phyloP scores from a whole-genome alignment of 1,140 invertebrate genomes.

The Scaptodrosophila lebanonensis region DNA sequence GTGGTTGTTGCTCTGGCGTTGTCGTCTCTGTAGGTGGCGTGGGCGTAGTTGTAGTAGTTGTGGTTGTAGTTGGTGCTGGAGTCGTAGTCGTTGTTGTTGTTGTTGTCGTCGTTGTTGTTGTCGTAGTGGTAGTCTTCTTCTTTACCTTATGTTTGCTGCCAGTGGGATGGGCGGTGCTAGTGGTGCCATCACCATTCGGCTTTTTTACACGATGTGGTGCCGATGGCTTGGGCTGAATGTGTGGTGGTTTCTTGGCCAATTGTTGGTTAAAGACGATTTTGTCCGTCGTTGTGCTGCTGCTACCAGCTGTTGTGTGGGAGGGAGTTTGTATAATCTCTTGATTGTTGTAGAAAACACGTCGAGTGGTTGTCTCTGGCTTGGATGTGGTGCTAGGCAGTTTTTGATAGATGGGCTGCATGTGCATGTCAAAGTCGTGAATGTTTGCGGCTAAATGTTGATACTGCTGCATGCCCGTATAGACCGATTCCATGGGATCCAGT shows the following conservation, averaged over 20 bases:
- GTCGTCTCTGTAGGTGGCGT: conserved; percentile 9
- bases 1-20: conserved; percentile 16
- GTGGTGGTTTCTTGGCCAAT: conserved; percentile 52
- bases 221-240: conserved; percentile 43
- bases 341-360: conserved; percentile 66
- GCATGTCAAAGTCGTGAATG: conserved; percentile 59
- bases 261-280: conserved; percentile 25
- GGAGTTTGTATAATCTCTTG: conserved; percentile 62
- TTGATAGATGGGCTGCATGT: conserved; percentile 71
- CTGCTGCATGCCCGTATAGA: conserved; percentile 71
- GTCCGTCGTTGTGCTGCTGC: conserved; percentile 24
- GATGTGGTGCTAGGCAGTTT: conserved; percentile 45
- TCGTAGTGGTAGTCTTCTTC: conserved; percentile 52
- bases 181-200: conserved; percentile 32
- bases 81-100: conserved; percentile 39
- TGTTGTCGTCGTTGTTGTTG: conserved; percentile 36
- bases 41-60: conserved; percentile 21
- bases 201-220: conserved; percentile 55
- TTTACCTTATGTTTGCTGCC: conserved; percentile 59
- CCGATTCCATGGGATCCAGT: conserved; percentile 62
- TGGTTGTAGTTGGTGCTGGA: conserved; percentile 23
- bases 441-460: conserved; percentile 62
- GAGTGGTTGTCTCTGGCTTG: conserved; percentile 54
- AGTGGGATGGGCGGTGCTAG: conserved; percentile 19
- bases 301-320: conserved; percentile 13